Percentiles rank a stretch among this genome's conserved stretches.
phyloP scores from a whole-genome alignment of 1,140 invertebrate genomes.

The Orchesella cincta region DNA sequence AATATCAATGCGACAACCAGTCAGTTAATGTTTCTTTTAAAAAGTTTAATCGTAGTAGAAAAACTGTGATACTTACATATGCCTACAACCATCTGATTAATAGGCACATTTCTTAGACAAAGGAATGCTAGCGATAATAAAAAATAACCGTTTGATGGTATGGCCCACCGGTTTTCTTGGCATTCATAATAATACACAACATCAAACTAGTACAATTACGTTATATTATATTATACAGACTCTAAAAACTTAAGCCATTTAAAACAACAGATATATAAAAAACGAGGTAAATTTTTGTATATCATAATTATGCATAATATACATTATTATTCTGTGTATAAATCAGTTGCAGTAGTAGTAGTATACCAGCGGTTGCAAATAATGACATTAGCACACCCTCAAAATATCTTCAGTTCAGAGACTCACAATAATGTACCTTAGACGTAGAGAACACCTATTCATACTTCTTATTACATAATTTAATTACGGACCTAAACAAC shows the following conservation, averaged over 20 bases:
- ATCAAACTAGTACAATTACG: no score
- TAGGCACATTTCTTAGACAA: background rate
- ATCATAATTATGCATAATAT: no score
- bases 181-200: no score
- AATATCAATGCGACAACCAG: no score
- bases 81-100: background rate
- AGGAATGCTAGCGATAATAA: slow-evolving; percentile 19
- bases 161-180: no score
- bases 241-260: no score
- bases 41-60: background rate
- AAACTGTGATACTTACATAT: background rate
- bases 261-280: no score
- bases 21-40: no score
- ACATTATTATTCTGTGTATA: no score
- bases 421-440: background rate
- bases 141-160: no score
- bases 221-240: no score
- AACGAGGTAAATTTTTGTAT: no score
- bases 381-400: background rate
- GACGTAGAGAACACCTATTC: background rate
- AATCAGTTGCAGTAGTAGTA: background rate
- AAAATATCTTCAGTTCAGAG: background rate
- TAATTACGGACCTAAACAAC: background rate
- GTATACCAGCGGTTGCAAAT: slow-evolving; percentile 12
- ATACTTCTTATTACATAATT: background rate